Conservation (phyloP, 2,888 invertebrate species). For the Zygaena filipendulae region DNA sequence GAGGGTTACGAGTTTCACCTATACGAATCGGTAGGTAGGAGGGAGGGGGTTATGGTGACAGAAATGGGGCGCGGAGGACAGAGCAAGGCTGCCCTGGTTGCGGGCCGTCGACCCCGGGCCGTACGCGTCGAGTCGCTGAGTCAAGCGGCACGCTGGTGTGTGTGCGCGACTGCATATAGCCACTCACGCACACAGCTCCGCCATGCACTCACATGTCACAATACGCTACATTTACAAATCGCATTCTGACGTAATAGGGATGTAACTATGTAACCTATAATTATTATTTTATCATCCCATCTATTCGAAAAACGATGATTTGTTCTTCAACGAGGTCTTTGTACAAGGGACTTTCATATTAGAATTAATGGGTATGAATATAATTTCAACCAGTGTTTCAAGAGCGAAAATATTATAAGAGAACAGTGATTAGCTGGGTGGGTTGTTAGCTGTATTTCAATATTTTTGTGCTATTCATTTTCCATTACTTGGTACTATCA, state of each 20-base stretch:
- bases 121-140: constrained; percentile 31
- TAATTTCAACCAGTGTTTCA: no score
- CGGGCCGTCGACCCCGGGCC: constrained; percentile 53
- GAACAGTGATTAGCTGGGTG: no score
- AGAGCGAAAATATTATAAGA: no score
- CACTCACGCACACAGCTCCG: constrained; percentile 27
- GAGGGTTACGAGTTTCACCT: constrained; percentile 32
- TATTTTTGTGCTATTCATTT: no score
- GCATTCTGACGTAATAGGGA: constrained; percentile 33
- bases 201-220: constrained; percentile 28
- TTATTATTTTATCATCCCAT: no score
- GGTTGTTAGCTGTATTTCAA: no score
- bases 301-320: no score
- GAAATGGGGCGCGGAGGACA: constrained; percentile 68
- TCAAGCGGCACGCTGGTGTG: constrained; percentile 23
- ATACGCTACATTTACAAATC: constrained; percentile 18
- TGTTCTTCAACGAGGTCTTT: no score
- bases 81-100: constrained; percentile 67
- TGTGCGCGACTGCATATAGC: constrained; percentile 28
- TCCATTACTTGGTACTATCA: no score
- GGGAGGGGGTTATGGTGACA: constrained; percentile 46
- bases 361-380: no score
- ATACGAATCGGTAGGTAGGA: constrained; percentile 18
- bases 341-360: no score
- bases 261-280: constrained; percentile 29